Base-by-base conservation (phyloP, 2,888 invertebrate genomes). In the Ferdinandea cuprea region DNA sequence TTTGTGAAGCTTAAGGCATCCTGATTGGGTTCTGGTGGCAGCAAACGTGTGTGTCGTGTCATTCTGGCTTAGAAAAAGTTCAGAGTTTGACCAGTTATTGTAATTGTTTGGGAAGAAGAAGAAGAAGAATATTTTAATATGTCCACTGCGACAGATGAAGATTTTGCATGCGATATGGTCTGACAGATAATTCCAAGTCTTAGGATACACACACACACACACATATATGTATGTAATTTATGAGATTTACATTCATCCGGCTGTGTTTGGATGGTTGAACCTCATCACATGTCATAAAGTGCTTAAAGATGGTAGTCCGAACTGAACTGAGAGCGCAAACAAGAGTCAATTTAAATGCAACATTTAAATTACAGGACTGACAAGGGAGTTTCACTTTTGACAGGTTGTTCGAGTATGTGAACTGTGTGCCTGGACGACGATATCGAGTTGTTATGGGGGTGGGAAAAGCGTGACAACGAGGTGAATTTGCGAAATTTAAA, bases 121-220 rank as follows among this genome's bases (percentile, higher is more conserved):
- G 9, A 9, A 8, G 40, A 25, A 59, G 28, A 32, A 50, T 52
- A 68, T 59, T 72, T 66, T 40, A 72, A 72, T 66, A 35, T 42
- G 44, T 58, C 72, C 58, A 78, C 66, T 79, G 54, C 13, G 50
- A 28, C 42, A 71, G 30, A 37, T 21, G 46, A 48, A 48, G 56
- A 40, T 63, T 54, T 66, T 9, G 35, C 35, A 54, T 61, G 30
- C 1, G 40, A 46, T 58, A 44, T 42, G 5, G 65, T 71, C 63
- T 81, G 81, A 76, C 76, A 76, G 76, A 71, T 81, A 76, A 72
- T 81, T 76, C 76, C 35, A 17, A n/a, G 15, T 19, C 40, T 40
- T 15, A 9, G 8, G 7, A 15, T 8, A 42, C 17, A n/a, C n/a
- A n/a, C n/a, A n/a, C n/a, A n/a, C n/a, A n/a, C n/a, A n/a, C n/a